These are phyloP conservation scores for Glossosoma conforme DNA, from an alignment of 1,140 invertebrate genomes.

Conservation along the genomic window DNA sequence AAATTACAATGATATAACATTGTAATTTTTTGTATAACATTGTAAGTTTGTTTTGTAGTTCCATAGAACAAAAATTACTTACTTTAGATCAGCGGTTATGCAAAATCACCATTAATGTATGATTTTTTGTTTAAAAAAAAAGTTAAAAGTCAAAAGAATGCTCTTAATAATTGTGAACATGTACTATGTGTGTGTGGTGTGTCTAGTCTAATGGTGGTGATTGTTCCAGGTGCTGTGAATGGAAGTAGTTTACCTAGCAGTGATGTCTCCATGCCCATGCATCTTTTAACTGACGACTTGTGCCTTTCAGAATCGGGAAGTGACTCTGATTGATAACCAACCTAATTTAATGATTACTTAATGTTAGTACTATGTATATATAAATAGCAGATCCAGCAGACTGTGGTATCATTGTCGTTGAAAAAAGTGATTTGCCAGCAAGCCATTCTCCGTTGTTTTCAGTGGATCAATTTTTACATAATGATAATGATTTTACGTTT, in stretches of 20 bases:
- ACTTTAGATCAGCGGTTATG: too few relatives aligned
- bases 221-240: slow-evolving; percentile 18
- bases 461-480: slow-evolving; percentile 18
- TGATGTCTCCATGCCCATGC: slow-evolving; percentile 48
- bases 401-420: slow-evolving; percentile 15
- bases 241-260: slow-evolving; percentile 10
- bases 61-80: too few relatives aligned
- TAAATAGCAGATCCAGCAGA: slow-evolving; percentile 19
- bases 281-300: slow-evolving; percentile 67
- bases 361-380: slow-evolving; percentile 22
- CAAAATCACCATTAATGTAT: too few relatives aligned
- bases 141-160: too few relatives aligned
- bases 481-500: slow-evolving; percentile 6
- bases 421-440: slow-evolving; percentile 25
- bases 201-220: slow-evolving; percentile 8
- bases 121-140: too few relatives aligned
- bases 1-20: too few relatives aligned
- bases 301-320: slow-evolving; percentile 64
- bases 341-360: slow-evolving; percentile 18
- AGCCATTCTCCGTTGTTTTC: slow-evolving; percentile 21
- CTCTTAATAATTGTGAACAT: too few relatives aligned
- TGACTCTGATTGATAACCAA: slow-evolving; percentile 45
- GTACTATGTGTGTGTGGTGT: too few relatives aligned
- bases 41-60: too few relatives aligned
- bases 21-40: too few relatives aligned